Conservation (phyloP, 2,888 invertebrate genomes). For the Synergus umbraculus region DNA sequence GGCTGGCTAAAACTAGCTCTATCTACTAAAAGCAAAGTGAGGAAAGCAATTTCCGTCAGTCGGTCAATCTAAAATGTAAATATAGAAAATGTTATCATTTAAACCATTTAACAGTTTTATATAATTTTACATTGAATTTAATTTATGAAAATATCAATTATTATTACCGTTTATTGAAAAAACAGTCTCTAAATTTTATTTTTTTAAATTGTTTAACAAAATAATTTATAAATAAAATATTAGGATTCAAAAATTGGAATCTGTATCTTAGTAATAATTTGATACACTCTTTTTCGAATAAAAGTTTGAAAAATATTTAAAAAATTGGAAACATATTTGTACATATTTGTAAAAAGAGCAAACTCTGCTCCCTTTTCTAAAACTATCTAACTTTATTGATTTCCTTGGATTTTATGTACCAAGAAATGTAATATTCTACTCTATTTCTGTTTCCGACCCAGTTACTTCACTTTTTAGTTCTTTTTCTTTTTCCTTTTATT, state of each 20-base stretch:
- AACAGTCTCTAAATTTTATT: neutral
- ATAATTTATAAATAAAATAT: neutral
- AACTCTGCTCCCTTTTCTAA: neutral
- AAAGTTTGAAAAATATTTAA: neutral
- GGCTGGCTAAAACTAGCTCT: conserved; percentile 6
- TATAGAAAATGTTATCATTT: neutral
- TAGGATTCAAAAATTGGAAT: neutral
- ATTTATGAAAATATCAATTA: neutral
- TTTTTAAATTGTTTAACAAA: neutral
- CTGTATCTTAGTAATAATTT: neutral
- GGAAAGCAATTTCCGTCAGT: neutral
- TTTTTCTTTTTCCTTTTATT: neutral
- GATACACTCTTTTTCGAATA: neutral
- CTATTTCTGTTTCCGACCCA: conserved; percentile 17
- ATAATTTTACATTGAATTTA: neutral
- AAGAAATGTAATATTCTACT: conserved; percentile 12
- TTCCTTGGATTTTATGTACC: neutral
- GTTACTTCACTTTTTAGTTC: neutral
- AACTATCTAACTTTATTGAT: neutral
- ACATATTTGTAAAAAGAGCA: neutral
- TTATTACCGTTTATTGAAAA: neutral
- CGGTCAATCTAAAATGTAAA: neutral
- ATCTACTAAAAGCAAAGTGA: neutral
- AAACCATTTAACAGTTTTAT: neutral
- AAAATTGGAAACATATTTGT: neutral